phyloP scores from a whole-genome alignment of 2,113 vertebrate species.

The Platanista minor region DNA sequence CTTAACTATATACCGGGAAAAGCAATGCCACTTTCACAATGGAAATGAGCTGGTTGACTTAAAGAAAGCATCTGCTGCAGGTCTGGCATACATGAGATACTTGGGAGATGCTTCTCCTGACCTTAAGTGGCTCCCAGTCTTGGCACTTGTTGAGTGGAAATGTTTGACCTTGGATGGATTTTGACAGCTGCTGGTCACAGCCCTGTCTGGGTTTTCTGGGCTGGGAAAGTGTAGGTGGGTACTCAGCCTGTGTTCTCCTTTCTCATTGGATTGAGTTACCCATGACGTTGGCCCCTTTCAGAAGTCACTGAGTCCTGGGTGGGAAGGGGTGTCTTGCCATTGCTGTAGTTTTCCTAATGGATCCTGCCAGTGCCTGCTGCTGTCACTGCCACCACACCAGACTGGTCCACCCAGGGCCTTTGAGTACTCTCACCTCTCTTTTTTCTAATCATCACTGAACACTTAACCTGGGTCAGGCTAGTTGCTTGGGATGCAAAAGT shows the following conservation, averaged over 20 bases:
- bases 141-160: slow-evolving; percentile 6
- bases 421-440: not conserved
- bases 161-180: not conserved
- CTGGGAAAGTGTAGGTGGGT: not conserved
- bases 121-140: not conserved
- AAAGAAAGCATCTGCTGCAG: not conserved
- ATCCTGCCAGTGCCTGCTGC: not conserved
- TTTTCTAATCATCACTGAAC: not conserved
- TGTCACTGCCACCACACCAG: not conserved
- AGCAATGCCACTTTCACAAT: not conserved
- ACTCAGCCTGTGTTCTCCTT: not conserved
- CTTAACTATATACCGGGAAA: not conserved
- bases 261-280: slow-evolving; percentile 13
- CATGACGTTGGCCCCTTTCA: not conserved
- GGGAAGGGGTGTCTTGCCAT: not conserved
- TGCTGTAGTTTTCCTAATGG: not conserved
- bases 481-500: not conserved
- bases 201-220: not conserved
- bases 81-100: not conserved
- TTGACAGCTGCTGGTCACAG: not conserved
- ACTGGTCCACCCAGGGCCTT: not conserved
- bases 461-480: not conserved
- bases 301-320: not conserved
- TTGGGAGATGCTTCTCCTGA: not conserved
- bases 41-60: not conserved